Evolutionary conservation across 2,797 vertebrate species (phyloP), one percentile per base, ranked within the genome.

Genomic region (Coccyzus lansbergi): DNA sequence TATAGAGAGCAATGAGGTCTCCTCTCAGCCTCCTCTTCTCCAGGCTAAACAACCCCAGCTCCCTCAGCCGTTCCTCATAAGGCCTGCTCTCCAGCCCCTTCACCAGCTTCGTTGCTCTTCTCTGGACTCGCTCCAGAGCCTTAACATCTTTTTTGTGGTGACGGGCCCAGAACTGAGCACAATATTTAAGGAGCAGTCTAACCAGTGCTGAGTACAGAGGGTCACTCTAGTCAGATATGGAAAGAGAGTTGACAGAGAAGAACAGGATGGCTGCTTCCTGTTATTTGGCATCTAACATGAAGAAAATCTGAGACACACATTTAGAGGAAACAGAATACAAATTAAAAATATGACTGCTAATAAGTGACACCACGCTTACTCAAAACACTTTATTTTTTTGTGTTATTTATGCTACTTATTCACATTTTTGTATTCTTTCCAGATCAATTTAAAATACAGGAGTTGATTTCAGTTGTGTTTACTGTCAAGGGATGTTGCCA

Each of bases 401-500:
- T 40, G 2, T 76, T 86, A 70, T 86, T 94, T 93, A 80, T 5
- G 1, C 64, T 58, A 84, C 24, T 92, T 88, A 70, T 46, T 58
- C 59, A 63, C 21, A 80, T 92, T 85, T 77, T 76, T 88, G 36
- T 76, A 80, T 53, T 28, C 82, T 4, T 89, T 74, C 75, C 91
- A 83, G 75, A 46, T n/a, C 60, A 77, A 67, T 92, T 85, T 78
- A 84, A 88, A 92, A 79, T 16, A 59, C 24, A 18, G 0, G 1
- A 89, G 19, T 74, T 89, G n/a, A 91, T 92, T 92, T 91, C 84
- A 75, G 36, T 81, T 65, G 63, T 92, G 72, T 90, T 91, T 71
- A 59, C 60, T 91, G 87, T 67, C 86, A 88, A 83, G 48, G 59
- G 67, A 71, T 21, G 55, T 70, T 95, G 95, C 95, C 95, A 96